Evolutionary conservation across 2,113 vertebrate species (phyloP), one percentile per base, ranked within the genome.

Genomic region (Alethe castanea): DNA sequence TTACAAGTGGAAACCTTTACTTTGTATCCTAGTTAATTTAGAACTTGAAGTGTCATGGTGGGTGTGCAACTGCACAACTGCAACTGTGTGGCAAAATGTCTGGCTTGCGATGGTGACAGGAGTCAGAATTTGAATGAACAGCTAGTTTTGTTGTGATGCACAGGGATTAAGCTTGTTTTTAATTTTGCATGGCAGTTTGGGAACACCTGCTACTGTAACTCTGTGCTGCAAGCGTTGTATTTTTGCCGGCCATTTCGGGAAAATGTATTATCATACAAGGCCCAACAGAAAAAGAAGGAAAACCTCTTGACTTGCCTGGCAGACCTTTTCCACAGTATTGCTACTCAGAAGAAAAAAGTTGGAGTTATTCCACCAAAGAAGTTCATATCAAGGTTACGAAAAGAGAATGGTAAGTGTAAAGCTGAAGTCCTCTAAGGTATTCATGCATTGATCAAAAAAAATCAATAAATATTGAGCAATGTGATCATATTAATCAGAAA

Each of bases 161-260:
- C 26, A 59, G 2, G 42, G 62, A 59, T 33, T 73, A 71, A 95
- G 64, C n/a, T 11, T 67, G 7, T 26, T 79, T 84, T 90, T 91
- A 50, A 60, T 98, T 97, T 88, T 97, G 48, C 85, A 62, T 87
- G 92, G 86, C 98, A 99, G 99, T 99, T 99, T 91, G 99, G 99
- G 86, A 99, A 99, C 98, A 99, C 99, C 3, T 99, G 99, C 95
- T 99, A 99, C 98, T 99, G 99, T 97, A 99, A 99, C 98, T 99
- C 99, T 3, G 99, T 99, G 98, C 98, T 99, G 47, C 99, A 99
- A 98, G 99, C 99, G 1, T 78, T 99, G 72, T 99, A 99, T 94
- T 99, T 99, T 98, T 99, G 99, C 97, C 98, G 99, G 94, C 99
- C 99, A 0, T 99, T 99, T 97, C 98, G 99, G 94, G 99, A 99